Evolutionary conservation across 2,888 invertebrate species (phyloP).

Genomic region (Gryllus longicercus): DNA sequence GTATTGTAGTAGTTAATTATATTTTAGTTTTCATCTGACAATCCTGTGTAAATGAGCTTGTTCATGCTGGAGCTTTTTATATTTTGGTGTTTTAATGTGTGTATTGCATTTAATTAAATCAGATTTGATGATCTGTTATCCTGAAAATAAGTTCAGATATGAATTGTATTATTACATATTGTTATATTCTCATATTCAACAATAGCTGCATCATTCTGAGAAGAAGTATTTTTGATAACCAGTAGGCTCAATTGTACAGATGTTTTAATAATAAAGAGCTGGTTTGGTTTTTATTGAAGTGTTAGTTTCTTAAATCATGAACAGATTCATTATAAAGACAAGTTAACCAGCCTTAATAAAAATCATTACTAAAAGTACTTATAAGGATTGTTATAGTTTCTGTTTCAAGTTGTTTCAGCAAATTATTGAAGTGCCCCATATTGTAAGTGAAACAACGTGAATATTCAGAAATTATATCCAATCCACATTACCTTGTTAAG

Average conservation of each 20-base stretch:
- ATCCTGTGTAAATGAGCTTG: neutral
- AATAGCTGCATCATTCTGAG: conserved; percentile 22
- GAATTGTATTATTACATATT: conserved; percentile 5
- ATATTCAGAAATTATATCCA: neutral
- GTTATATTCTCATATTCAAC: neutral
- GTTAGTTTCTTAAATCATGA: neutral
- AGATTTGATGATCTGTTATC: no score
- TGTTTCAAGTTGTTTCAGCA: neutral
- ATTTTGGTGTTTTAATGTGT: neutral
- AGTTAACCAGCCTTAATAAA: neutral
- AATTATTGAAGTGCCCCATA: neutral
- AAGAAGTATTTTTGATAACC: conserved; percentile 33
- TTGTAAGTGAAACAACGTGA: neutral
- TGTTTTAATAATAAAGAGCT: neutral
- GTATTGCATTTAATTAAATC: neutral
- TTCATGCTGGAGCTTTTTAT: conserved; percentile 4
- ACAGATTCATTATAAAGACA: neutral
- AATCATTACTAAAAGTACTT: neutral
- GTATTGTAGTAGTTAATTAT: no score
- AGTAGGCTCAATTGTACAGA: conserved; percentile 22
- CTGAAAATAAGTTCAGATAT: neutral
- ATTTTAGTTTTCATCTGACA: neutral
- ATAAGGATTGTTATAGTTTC: neutral
- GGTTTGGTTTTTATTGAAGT: neutral
- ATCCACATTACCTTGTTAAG: neutral